Conservation (phyloP, 2,797 vertebrate genomes). For the Carcharodon carcharias region DNA sequence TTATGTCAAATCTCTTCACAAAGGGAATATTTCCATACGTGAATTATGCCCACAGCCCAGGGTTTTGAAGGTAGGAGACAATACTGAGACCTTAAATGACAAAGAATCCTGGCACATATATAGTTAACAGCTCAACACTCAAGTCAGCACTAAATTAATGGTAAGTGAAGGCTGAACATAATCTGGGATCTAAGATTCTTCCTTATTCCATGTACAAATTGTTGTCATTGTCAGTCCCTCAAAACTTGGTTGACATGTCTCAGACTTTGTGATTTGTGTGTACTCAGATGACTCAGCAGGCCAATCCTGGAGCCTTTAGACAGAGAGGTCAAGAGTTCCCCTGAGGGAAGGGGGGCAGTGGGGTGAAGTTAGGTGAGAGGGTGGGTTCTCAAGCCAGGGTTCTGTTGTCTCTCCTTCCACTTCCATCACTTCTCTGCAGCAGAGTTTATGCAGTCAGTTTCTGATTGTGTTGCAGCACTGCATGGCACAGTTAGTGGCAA, state of each 20-base stretch:
- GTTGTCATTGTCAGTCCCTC: background rate
- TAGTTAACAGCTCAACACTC: background rate
- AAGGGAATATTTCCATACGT: background rate
- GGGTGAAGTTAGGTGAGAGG: too few species aligned
- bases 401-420: background rate
- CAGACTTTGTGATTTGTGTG: background rate
- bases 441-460: background rate
- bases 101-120: background rate
- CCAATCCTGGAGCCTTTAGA: background rate
- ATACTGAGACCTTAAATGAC: background rate
- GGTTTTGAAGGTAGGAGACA: background rate
- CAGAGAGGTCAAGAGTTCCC: background rate
- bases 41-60: background rate
- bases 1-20: background rate
- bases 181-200: background rate
- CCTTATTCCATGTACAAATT: background rate
- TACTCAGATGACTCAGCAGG: background rate
- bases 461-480: background rate
- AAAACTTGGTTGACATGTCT: background rate
- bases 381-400: background rate
- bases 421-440: background rate
- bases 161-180: background rate
- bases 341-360: background rate
- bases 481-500: too few species aligned
- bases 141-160: background rate